These are phyloP conservation scores for Mythimna pallens DNA, from an alignment of 2,888 invertebrate species.

Conservation along the genomic window DNA sequence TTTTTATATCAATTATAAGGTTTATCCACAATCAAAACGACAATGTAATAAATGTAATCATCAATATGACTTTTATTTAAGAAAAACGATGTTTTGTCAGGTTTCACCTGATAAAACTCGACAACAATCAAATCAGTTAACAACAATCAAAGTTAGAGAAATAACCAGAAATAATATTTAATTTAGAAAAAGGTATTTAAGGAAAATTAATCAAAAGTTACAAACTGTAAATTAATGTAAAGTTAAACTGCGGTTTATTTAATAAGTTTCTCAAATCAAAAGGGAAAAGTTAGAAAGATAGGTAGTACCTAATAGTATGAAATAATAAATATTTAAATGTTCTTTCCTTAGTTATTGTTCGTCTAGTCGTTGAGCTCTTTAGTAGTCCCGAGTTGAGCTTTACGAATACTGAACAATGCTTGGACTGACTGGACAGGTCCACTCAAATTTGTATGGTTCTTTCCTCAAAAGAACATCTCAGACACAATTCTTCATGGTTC, in stretches of 20 bases:
- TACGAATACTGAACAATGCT: too few relatives aligned
- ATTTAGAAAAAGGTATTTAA: slow-evolving; percentile 5
- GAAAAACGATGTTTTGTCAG: too few relatives aligned
- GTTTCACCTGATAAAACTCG: too few relatives aligned
- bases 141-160: neutral
- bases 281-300: neutral
- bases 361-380: too few relatives aligned
- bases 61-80: too few relatives aligned
- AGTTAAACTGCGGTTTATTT: slow-evolving; percentile 6
- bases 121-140: neutral
- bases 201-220: slow-evolving; percentile 40
- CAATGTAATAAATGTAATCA: too few relatives aligned
- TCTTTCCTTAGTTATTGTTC: too few relatives aligned
- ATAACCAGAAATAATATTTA: neutral
- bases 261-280: slow-evolving; percentile 14
- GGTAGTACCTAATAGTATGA: neutral
- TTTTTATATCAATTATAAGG: neutral
- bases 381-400: too few relatives aligned
- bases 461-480: too few relatives aligned
- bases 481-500: too few relatives aligned
- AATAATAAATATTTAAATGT: neutral
- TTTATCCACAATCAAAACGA: neutral
- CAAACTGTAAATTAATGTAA: slow-evolving; percentile 10
- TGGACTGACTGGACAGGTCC: too few relatives aligned
- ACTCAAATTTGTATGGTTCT: too few relatives aligned